A percentile compares a stretch with the other conserved stretches of the same genome.
These are phyloP conservation scores for Oreotragus oreotragus DNA, from an alignment of 2,113 vertebrate genomes.

Conservation along the genomic window DNA sequence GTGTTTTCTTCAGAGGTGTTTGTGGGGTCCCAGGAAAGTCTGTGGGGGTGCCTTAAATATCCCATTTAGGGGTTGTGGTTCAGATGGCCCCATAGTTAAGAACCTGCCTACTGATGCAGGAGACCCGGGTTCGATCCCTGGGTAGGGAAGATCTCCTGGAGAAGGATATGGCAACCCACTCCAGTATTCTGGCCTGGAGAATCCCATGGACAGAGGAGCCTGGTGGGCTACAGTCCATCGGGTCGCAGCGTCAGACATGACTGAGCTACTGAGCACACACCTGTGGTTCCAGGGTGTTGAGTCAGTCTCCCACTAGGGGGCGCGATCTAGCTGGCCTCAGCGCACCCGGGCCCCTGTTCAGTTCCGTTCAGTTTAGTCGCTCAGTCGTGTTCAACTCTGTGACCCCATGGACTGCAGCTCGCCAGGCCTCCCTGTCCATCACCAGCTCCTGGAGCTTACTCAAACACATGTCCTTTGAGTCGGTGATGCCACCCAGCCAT, in stretches of 20 bases:
- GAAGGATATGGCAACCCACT: background rate
- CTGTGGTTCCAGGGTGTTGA: background rate
- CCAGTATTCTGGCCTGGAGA: background rate
- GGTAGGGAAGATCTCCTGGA: background rate
- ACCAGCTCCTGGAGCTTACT: too few species aligned
- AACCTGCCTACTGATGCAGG: background rate
- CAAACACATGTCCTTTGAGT: too few species aligned
- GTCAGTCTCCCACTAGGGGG: background rate
- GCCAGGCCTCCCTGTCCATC: too few species aligned
- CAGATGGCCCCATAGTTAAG: background rate
- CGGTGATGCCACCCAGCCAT: background rate
- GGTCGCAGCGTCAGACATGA: background rate
- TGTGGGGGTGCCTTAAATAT: rapidly evolving
- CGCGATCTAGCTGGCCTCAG: background rate
- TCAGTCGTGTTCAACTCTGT: background rate
- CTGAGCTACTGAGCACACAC: background rate
- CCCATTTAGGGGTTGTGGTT: background rate
- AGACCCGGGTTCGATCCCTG: background rate
- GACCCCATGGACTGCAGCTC: too few species aligned
- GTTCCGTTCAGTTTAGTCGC: background rate
- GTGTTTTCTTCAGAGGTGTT: background rate
- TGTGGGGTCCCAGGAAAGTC: background rate
- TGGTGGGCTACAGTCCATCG: background rate
- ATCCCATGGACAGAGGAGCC: background rate
- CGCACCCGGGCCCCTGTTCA: background rate